Evolutionary conservation across 2,888 invertebrate genomes (phyloP), one percentile per base, ranked within the genome.

Genomic region (Miltochrista miniata): DNA sequence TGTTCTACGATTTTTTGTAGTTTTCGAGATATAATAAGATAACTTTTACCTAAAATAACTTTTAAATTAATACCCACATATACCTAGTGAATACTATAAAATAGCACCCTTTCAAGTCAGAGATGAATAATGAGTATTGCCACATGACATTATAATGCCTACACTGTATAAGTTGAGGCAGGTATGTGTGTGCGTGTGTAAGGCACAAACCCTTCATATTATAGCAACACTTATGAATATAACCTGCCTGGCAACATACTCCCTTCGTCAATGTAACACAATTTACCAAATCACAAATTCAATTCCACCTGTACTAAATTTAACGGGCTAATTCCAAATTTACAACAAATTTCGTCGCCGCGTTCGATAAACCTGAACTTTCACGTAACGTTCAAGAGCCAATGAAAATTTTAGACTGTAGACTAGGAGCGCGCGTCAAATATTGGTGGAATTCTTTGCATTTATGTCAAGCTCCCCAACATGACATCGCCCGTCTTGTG

Each of bases 341-440:
- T 70, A 66, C 62, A 69, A 69, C 72, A 75, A 79, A 79, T 80
- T 76, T 60, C 69, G 67, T 56, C 71, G 52, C 61, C 59, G 44
- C 61, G 72, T 66, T 66, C 75, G 68, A 79, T 81, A 78, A 76
- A 74, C 70, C 73, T 77, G 74, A 79, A 73, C 68, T 70, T 67
- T 51, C 47, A 53, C 71, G 65, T 70, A 64, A 73, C 72, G 65
- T 69, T 63, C 69, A 48, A 59, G 15, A 51, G 33, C 35, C 56
- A 61, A 67, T 72, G 72, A 75, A 75, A 75, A 68, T 76, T 76
- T 72, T 68, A 72, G 64, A 67, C 66, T 72, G 14, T 48, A 55
- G 51, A n/a, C 36, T 5, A 36, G n/a, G 7, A 47, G 51, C 31
- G 24, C 7, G n/a, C 2, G 31, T 31, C 31, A 31, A 9, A 10